Conservation (phyloP, 2,888 invertebrate species). For the Plagodis dolabraria region DNA sequence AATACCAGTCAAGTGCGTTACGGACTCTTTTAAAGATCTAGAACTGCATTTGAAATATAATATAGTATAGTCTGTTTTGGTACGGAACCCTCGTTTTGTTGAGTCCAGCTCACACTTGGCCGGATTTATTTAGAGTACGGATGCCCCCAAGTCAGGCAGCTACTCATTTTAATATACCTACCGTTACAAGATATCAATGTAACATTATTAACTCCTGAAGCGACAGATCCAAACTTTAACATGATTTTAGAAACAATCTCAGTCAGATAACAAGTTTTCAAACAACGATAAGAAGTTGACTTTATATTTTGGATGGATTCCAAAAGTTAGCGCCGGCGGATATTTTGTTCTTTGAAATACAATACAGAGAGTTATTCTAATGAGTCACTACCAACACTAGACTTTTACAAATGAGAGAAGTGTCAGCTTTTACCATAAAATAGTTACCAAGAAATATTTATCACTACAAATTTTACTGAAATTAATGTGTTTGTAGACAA, state of each 20-base stretch:
- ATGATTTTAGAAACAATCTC: slow-evolving; percentile 11
- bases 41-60: no score
- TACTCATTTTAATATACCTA: not conserved
- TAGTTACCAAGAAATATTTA: no score
- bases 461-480: no score
- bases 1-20: no score
- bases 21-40: no score
- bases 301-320: slow-evolving; percentile 16
- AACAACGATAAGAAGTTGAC: slow-evolving; percentile 16
- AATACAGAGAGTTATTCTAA: slow-evolving; percentile 2
- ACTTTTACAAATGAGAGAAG: not conserved
- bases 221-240: slow-evolving; percentile 5
- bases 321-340: slow-evolving; percentile 9
- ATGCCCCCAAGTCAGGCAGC: no score
- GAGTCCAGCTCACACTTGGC: no score
- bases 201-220: slow-evolving; percentile 3
- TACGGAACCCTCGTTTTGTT: no score
- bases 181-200: not conserved
- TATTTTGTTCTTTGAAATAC: slow-evolving; percentile 5
- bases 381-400: not conserved
- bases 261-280: slow-evolving; percentile 17
- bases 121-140: no score
- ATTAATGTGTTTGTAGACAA: no score
- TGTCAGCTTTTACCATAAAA: no score
- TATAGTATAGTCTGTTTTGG: no score